Base-by-base conservation (phyloP, 2,888 invertebrate genomes). In the Prosapia bicincta region DNA sequence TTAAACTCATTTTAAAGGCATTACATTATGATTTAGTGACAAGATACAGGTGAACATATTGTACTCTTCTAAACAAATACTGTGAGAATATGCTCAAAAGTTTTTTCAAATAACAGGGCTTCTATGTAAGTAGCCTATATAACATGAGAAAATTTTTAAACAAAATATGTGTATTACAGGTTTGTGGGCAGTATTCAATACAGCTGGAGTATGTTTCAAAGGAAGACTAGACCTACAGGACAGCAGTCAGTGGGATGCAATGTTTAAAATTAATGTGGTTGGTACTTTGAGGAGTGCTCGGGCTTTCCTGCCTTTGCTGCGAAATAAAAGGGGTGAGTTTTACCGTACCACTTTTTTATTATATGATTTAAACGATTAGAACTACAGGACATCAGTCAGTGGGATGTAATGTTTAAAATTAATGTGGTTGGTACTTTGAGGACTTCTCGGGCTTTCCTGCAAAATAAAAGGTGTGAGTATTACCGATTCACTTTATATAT, bases 131-230 rank as follows among this genome's bases (percentile, higher is more conserved):
- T 9, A 5, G 9, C 30, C 30, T 30, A 30, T 30, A 7, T 30
- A 5, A 30, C 30, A 7, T n/a, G n/a, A n/a, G n/a, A n/a, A n/a
- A n/a, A n/a, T n/a, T n/a, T n/a, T n/a, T 65, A 65, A 65, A 3
- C 65, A 65, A 65, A 15, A 10, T 43, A 10, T 10, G 13, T 65
- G 66, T 24, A 9, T 85, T 85, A 1, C 84, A 93, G 93, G 93
- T 78, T 88, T 93, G 74, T 93, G 93, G 90, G 93, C 94, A 69
- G 93, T 95, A 26, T 90, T 95, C 78, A 94, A 94, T 85, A 94
- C 94, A 30, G 93, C 93, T 25, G 94, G 94, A 28, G 88, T 92
- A 81, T 90, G 91, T 76, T 91, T 91, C 76, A 90, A 91, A 13
- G 93, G 94, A 24, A 6, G 89, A 54, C 87, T 91, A 73, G 91